Evolutionary conservation across 2,888 invertebrate genomes (phyloP).

Genomic region (Cryptosula pallasiana): DNA sequence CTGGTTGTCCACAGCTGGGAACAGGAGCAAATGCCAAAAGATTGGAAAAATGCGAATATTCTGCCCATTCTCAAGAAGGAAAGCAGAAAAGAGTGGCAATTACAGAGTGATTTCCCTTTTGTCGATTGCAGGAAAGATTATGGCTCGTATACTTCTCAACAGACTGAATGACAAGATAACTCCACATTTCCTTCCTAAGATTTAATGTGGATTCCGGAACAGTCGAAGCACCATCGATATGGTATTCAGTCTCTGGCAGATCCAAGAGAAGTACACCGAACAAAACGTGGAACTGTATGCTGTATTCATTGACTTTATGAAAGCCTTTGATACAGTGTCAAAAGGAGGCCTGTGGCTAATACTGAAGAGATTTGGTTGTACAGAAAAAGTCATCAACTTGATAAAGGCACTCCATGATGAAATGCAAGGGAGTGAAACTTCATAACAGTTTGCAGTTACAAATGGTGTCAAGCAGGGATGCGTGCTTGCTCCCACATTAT

Average conservation of each 20-base stretch:
- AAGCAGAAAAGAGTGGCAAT: constrained; percentile 26
- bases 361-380: too few species aligned
- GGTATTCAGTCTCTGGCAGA: constrained; percentile 25
- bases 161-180: background rate
- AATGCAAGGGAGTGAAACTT: background rate
- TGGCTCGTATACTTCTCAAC: constrained; percentile 28
- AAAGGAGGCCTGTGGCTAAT: too few species aligned
- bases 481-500: background rate
- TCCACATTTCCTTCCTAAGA: background rate
- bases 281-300: constrained; percentile 26
- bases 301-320: constrained; percentile 29
- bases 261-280: constrained; percentile 28
- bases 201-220: background rate
- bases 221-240: background rate
- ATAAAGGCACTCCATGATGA: too few species aligned
- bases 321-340: constrained; percentile 28
- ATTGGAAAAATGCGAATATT: too few species aligned
- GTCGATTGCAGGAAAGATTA: constrained; percentile 28
- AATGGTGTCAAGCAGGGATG: background rate
- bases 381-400: too few species aligned
- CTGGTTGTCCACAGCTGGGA: too few species aligned
- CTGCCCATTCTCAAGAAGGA: background rate
- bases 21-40: too few species aligned
- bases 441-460: background rate
- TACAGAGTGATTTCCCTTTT: too few species aligned